phyloP scores from a whole-genome alignment of 2,113 vertebrate genomes.

The Tragulus kanchil region DNA sequence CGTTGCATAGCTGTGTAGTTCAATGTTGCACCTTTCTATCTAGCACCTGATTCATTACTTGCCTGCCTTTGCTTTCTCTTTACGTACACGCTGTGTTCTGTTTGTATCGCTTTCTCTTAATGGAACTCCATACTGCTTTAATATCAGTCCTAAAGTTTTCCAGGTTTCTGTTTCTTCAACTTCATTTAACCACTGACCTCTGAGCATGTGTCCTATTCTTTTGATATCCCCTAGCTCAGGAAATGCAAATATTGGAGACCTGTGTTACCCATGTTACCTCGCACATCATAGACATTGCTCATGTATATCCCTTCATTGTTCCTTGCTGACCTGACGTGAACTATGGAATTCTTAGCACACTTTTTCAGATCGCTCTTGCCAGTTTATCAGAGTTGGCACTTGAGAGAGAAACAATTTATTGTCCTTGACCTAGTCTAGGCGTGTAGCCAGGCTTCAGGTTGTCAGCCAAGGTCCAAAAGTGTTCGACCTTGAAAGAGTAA shows the following conservation, averaged over 20 bases:
- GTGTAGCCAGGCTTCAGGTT: not conserved
- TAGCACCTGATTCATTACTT: not conserved
- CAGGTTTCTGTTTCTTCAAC: not conserved
- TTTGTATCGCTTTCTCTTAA: not conserved
- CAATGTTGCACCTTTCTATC: not conserved
- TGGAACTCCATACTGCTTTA: not conserved
- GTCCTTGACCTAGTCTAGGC: not conserved
- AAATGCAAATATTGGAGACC: not conserved
- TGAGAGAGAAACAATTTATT: not conserved
- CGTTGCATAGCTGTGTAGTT: not conserved
- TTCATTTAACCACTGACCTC: not conserved
- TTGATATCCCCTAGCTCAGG: not conserved
- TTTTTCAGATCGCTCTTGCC: not conserved
- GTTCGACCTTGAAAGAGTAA: not conserved
- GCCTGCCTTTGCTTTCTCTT: not conserved
- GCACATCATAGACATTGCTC: not conserved
- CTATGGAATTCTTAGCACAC: not conserved
- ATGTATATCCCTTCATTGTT: not conserved
- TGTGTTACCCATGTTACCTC: not conserved
- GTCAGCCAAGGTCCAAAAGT: not conserved
- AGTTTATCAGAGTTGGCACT: not conserved
- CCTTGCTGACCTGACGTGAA: not conserved
- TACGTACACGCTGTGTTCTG: accelerated
- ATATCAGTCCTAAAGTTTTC: not conserved
- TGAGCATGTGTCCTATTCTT: not conserved